Conservation (phyloP, 23 tunicate genomes). For the Halocynthia roretzi region DNA sequence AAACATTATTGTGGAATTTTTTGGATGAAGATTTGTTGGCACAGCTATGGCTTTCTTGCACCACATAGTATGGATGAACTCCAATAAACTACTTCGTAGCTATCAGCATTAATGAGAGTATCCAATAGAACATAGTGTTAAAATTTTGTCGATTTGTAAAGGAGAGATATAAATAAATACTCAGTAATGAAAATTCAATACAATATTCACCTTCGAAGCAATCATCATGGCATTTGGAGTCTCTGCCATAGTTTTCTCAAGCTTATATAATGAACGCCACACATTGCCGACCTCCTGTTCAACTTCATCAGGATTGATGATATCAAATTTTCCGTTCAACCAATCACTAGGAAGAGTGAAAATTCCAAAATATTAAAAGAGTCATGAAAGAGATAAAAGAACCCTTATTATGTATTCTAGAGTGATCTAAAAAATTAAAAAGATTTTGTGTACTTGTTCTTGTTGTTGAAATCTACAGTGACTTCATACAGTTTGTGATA, state of each 20-base stretch:
- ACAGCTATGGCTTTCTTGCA: too few relatives aligned
- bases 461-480: constrained; percentile 81
- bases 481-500: constrained; percentile 76
- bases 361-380: too few relatives aligned
- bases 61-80: too few relatives aligned
- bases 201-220: constrained; percentile 50
- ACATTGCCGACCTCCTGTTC: constrained; percentile 90
- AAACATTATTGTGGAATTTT: too few relatives aligned
- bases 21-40: too few relatives aligned
- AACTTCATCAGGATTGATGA: constrained; percentile 91
- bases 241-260: constrained; percentile 91
- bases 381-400: too few relatives aligned
- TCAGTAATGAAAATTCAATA: background rate
- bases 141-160: background rate
- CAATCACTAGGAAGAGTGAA: constrained; percentile 50
- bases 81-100: too few relatives aligned
- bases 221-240: constrained; percentile 85
- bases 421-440: background rate
- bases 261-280: constrained; percentile 91
- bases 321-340: constrained; percentile 84
- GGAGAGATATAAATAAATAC: background rate
- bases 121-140: background rate
- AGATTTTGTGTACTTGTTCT: constrained; percentile 50
- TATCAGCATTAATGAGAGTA: too few relatives aligned
- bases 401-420: background rate